A percentile compares a stretch with the other conserved stretches of the same genome.
These are phyloP conservation scores for Phaenicophaeus curvirostris DNA, from an alignment of 2,797 vertebrate genomes.

Conservation along the genomic window DNA sequence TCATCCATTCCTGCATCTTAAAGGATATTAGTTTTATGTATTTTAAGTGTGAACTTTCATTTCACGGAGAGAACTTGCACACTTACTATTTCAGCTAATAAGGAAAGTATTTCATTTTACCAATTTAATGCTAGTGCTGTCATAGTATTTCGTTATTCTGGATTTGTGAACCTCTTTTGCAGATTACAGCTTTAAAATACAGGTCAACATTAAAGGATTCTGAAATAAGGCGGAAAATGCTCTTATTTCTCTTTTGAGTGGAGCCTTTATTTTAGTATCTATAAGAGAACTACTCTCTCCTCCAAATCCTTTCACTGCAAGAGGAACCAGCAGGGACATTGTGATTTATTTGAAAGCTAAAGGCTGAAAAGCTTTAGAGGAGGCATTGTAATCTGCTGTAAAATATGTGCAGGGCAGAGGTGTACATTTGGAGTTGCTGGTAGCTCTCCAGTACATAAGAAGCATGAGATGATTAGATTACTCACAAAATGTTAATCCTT, in stretches of 20 bases:
- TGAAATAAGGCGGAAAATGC: not conserved
- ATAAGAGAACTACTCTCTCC: not conserved
- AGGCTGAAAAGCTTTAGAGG: constrained; percentile 32
- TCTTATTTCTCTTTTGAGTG: constrained; percentile 16
- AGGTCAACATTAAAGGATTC: constrained; percentile 40
- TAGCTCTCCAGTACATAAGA: not conserved
- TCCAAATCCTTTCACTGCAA: constrained; percentile 26
- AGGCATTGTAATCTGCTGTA: constrained; percentile 24
- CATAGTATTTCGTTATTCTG: constrained; percentile 12
- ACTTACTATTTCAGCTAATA: not conserved
- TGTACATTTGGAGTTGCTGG: not conserved
- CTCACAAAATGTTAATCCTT: constrained; percentile 1
- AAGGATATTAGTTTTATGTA: too few relatives aligned
- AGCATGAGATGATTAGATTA: not conserved
- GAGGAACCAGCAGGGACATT: constrained; percentile 24
- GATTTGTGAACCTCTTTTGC: not conserved
- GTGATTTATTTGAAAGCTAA: constrained; percentile 32
- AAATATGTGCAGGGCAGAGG: constrained; percentile 6
- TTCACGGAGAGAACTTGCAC: not conserved
- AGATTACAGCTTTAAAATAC: constrained; percentile 32
- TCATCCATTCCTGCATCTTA: not conserved
- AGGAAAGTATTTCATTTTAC: not conserved
- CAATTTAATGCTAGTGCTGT: not conserved
- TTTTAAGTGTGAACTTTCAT: not conserved
- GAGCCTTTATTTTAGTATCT: constrained; percentile 16